Conservation (phyloP, 2,888 invertebrate species). For the Brachypterus glaber region DNA sequence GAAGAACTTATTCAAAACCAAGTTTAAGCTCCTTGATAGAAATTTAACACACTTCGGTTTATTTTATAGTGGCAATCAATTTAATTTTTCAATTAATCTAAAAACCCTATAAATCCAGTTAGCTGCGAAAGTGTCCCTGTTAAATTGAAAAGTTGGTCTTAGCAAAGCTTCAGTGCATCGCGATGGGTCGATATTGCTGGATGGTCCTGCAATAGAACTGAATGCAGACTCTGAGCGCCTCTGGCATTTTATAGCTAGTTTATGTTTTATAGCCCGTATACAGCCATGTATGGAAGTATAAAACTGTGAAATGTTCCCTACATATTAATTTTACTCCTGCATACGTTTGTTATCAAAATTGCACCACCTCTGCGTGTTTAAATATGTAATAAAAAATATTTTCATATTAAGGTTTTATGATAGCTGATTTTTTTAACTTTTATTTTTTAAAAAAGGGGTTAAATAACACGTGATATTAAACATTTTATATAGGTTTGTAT, state of each 20-base stretch:
- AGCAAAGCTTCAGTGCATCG: constrained; percentile 22
- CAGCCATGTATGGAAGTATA: constrained; percentile 34
- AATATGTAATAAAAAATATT: constrained; percentile 21
- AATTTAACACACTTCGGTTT: neutral
- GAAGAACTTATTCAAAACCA: no score
- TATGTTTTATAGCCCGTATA: constrained; percentile 35
- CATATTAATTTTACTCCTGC: constrained; percentile 35
- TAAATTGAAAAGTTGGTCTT: constrained; percentile 23
- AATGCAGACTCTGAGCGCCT: constrained; percentile 20
- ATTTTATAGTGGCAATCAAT: constrained; percentile 9
- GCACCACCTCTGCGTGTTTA: constrained; percentile 20
- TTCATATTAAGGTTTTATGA: constrained; percentile 16
- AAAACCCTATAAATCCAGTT: constrained; percentile 14
- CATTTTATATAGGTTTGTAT: no score
- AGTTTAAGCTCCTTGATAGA: neutral
- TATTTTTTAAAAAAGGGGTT: no score
- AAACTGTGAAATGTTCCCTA: constrained; percentile 34
- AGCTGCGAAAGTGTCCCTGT: constrained; percentile 11
- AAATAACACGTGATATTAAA: no score
- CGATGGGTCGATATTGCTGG: constrained; percentile 7
- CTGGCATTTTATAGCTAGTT: constrained; percentile 34
- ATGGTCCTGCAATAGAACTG: constrained; percentile 22
- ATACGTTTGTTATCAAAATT: constrained; percentile 31
- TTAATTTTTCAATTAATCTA: constrained; percentile 18
- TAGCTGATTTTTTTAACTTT: no score